phyloP scores from a whole-genome alignment of 1,140 invertebrate genomes.

The Pomacea maculata region DNA sequence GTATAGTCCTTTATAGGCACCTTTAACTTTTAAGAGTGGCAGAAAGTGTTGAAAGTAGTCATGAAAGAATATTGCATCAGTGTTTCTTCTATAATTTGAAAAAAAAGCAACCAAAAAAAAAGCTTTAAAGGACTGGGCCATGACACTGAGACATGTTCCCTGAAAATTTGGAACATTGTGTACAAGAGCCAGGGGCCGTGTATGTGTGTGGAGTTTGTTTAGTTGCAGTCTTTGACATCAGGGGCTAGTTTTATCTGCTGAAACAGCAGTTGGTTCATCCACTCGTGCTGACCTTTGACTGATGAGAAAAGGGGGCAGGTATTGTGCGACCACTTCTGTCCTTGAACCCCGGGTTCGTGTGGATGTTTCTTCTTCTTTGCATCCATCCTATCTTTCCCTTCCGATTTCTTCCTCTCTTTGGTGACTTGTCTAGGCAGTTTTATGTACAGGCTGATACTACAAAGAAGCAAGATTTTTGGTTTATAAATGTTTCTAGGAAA shows the following conservation, averaged over 20 bases:
- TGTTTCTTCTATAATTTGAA: no score
- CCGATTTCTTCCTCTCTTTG: not conserved
- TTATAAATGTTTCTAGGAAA: no score
- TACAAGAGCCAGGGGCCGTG: conserved; percentile 1
- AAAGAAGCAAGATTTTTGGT: no score
- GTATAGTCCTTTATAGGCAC: no score
- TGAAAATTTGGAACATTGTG: no score
- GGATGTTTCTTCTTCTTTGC: conserved; percentile 7
- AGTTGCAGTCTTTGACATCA: conserved; percentile 19
- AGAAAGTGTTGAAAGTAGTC: no score
- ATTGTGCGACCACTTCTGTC: conserved; percentile 11
- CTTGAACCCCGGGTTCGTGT: not conserved
- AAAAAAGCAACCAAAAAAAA: no score
- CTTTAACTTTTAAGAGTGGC: no score
- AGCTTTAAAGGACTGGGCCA: no score
- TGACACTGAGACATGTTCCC: no score
- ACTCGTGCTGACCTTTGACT: conserved; percentile 10
- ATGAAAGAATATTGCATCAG: no score
- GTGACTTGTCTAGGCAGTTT: not conserved
- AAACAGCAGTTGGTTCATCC: not conserved
- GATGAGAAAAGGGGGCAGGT: conserved; percentile 11
- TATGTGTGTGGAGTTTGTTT: conserved; percentile 20
- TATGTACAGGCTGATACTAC: conserved; percentile 15
- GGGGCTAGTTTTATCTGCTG: conserved; percentile 5
- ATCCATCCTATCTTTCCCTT: not conserved